Evolutionary conservation across 1,140 invertebrate species (phyloP).

Genomic region (Zaprionus nigranus): DNA sequence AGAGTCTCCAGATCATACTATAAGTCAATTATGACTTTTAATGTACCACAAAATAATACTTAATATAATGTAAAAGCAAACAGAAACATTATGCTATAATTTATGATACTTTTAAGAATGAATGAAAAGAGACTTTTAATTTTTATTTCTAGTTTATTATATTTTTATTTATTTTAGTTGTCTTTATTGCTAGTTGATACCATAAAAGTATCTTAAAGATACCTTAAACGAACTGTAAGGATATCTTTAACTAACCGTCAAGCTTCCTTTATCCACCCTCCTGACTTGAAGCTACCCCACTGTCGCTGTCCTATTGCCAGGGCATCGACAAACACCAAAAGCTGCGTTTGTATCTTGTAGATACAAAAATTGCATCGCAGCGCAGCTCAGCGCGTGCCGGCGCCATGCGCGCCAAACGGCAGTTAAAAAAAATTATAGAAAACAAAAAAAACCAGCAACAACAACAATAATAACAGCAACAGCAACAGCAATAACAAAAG

Average conservation of each 20-base stretch:
- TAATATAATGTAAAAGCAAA: no score
- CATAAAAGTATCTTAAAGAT: background rate
- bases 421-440: conserved; percentile 38
- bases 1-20: background rate
- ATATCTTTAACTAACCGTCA: background rate
- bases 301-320: background rate
- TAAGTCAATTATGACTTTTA: background rate
- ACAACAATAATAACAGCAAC: conserved; percentile 13
- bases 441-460: background rate
- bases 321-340: conserved; percentile 15
- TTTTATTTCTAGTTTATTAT: no score
- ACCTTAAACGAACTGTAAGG: background rate
- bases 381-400: conserved; percentile 48
- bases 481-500: conserved; percentile 16
- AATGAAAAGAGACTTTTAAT: no score
- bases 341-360: conserved; percentile 45
- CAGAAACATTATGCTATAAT: no score
- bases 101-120: no score
- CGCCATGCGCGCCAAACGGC: conserved; percentile 46
- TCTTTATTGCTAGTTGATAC: background rate
- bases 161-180: no score
- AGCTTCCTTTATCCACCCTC: background rate
- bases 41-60: no score
- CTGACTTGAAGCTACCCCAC: conserved; percentile 5
- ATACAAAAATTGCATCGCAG: conserved; percentile 44